Evolutionary conservation across 2,888 invertebrate genomes (phyloP).

Genomic region (Nymphalis urticae): DNA sequence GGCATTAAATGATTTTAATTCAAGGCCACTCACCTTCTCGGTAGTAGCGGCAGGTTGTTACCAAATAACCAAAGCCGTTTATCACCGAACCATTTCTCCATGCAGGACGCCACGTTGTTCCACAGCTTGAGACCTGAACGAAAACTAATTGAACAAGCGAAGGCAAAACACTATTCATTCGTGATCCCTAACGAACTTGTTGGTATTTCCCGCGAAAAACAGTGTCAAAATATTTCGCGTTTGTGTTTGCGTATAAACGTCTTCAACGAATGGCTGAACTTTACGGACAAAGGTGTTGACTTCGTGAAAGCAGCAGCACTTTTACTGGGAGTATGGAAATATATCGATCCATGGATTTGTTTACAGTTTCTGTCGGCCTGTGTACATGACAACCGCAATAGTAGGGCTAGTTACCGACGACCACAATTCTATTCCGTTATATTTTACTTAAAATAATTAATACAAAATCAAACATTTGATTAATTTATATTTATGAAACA

Average conservation of each 20-base stretch:
- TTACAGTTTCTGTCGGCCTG: conserved; percentile 75
- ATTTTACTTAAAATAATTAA: not conserved
- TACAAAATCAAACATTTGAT: too few species aligned
- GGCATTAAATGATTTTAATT: not conserved
- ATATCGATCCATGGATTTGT: conserved; percentile 77
- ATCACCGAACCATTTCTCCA: conserved; percentile 97
- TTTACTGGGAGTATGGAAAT: conserved; percentile 61
- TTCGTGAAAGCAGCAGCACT: conserved; percentile 58
- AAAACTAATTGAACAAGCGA: conserved; percentile 39
- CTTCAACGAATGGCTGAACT: conserved; percentile 13
- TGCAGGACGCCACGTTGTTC: conserved; percentile 82
- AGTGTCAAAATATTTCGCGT: conserved; percentile 49
- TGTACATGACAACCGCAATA: conserved; percentile 79
- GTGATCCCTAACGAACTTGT: conserved; percentile 54
- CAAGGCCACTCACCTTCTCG: conserved; percentile 84
- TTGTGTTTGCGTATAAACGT: conserved; percentile 15
- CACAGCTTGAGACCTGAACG: conserved; percentile 67
- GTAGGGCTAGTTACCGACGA: conserved; percentile 50
- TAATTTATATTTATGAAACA: too few species aligned
- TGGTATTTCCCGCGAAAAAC: conserved; percentile 64
- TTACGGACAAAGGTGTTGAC: conserved; percentile 47
- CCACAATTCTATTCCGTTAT: conserved; percentile 40
- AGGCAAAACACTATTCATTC: conserved; percentile 59
- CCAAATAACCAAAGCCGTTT: conserved; percentile 95
- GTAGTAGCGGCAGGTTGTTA: conserved; percentile 91